These are phyloP conservation scores for Odontophorus gujanensis DNA, from an alignment of 2,113 vertebrate species.

Conservation along the genomic window DNA sequence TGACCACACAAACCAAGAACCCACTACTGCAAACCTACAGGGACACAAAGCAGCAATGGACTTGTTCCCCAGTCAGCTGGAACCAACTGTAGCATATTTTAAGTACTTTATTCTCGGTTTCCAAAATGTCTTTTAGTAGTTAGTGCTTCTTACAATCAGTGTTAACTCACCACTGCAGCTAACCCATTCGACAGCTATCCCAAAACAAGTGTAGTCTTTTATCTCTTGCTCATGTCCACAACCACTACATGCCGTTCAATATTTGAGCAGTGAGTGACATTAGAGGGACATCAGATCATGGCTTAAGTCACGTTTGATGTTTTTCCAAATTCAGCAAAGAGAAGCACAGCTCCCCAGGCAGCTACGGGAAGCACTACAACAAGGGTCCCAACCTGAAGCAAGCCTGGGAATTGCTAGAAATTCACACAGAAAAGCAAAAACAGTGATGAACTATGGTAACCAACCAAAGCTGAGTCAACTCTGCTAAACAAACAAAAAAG, in stretches of 20 bases:
- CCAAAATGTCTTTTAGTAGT: background rate
- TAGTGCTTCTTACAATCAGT: background rate
- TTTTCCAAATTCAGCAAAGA: constrained; percentile 35
- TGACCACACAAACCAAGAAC: background rate
- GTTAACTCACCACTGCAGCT: background rate
- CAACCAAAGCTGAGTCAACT: constrained; percentile 59
- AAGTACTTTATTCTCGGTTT: background rate
- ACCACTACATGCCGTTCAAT: background rate
- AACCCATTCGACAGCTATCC: background rate
- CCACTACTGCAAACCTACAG: background rate
- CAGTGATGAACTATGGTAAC: constrained; percentile 22
- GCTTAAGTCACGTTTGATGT: background rate
- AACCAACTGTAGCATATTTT: background rate
- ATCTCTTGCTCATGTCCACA: background rate
- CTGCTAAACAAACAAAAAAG: constrained; percentile 40
- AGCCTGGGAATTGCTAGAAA: constrained; percentile 61
- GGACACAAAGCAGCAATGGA: background rate
- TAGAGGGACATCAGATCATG: background rate
- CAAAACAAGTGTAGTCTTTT: background rate
- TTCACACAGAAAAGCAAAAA: constrained; percentile 58
- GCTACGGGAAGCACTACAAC: background rate
- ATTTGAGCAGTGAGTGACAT: background rate
- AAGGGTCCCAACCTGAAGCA: constrained; percentile 28
- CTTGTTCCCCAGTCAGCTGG: background rate
- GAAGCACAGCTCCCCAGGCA: background rate